phyloP scores from a whole-genome alignment of 2,113 vertebrate species.

The Clarias macrocephalus region DNA sequence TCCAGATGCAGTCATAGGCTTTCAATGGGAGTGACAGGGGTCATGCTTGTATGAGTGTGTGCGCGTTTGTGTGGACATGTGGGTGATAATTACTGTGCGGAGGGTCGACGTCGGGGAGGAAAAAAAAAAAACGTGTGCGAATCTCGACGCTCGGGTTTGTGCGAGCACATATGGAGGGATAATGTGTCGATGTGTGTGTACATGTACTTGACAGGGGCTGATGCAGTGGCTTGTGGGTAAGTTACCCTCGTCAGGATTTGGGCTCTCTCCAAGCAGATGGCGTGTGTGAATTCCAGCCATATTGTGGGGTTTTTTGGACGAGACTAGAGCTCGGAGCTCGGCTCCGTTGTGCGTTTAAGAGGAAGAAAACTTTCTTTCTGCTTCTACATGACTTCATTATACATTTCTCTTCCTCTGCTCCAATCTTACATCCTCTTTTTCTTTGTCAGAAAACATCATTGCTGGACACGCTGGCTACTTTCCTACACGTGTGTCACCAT shows the following conservation, averaged over 20 bases:
- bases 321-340: background rate
- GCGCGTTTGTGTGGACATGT: conserved; percentile 42
- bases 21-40: conserved; percentile 46
- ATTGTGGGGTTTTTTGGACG: conserved; percentile 19
- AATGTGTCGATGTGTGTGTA: conserved; percentile 18
- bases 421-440: background rate
- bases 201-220: conserved; percentile 2
- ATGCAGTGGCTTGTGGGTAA: conserved; percentile 37
- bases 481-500: background rate
- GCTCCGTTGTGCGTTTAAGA: conserved; percentile 16
- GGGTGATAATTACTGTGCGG: conserved; percentile 43
- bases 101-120: conserved; percentile 13
- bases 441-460: background rate
- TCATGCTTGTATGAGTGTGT: conserved; percentile 36
- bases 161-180: conserved; percentile 8
- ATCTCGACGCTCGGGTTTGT: conserved; percentile 19
- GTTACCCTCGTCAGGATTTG: conserved; percentile 24
- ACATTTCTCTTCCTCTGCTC: background rate
- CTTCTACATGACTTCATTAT: conserved; percentile 13
- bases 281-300: conserved; percentile 35
- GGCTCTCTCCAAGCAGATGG: conserved; percentile 37
- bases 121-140: background rate
- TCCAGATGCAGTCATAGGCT: conserved; percentile 48
- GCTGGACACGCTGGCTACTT: background rate
- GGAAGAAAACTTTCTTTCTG: conserved; percentile 24